Conservation (phyloP, 2,888 invertebrate genomes). For the Xanthorhoe designata region DNA sequence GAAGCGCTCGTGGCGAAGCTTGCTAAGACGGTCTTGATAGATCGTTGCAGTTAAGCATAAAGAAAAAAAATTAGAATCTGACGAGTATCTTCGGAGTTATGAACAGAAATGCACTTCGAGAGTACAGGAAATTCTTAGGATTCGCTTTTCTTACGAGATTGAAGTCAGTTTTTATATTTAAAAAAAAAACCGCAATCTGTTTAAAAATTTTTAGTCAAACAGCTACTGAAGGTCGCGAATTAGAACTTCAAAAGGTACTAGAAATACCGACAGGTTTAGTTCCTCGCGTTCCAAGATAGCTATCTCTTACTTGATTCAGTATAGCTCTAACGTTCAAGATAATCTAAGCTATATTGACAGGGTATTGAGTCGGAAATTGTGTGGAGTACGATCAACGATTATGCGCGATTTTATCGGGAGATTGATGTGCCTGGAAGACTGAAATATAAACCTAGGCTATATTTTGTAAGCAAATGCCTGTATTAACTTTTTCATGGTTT, state of each 20-base stretch:
- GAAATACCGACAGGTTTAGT: not conserved
- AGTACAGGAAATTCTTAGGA: no score
- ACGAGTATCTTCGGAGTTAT: no score
- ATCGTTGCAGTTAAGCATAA: no score
- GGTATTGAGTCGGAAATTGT: not conserved
- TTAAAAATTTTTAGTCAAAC: not conserved
- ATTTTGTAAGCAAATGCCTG: not conserved
- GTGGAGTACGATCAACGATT: not conserved
- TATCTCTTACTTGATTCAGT: slow-evolving; percentile 7
- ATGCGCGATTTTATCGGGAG: slow-evolving; percentile 6
- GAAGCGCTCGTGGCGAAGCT: no score
- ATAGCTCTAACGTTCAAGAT: not conserved
- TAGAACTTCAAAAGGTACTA: not conserved
- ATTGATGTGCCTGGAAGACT: slow-evolving; percentile 12
- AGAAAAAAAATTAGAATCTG: no score
- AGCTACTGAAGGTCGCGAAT: not conserved
- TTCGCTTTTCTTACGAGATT: no score
- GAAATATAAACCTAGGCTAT: not conserved
- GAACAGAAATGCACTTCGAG: no score
- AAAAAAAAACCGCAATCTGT: no score
- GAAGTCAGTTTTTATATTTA: no score
- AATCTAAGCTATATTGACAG: not conserved
- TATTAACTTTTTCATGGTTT: no score
- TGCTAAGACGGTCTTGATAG: no score
- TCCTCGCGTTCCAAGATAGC: not conserved